A percentile compares a stretch with the other conserved stretches of the same genome.
These are phyloP conservation scores for Polypterus senegalus DNA, from an alignment of 2,113 vertebrate genomes.

Conservation along the genomic window DNA sequence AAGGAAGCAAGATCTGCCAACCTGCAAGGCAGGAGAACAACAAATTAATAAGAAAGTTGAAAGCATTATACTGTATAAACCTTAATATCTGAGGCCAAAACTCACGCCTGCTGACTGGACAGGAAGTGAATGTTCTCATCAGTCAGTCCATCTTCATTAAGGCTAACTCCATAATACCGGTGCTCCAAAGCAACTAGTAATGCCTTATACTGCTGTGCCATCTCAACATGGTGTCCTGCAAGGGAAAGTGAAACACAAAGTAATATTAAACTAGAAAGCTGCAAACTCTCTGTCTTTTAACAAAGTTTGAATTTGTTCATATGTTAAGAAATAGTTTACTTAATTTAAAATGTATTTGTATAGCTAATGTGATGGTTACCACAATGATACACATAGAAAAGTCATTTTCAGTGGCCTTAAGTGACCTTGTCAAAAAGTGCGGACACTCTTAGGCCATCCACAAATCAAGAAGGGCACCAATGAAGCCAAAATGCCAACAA, in stretches of 20 bases:
- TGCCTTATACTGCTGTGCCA: slow-evolving; percentile 52
- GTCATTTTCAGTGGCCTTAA: no score
- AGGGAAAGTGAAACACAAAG: background rate
- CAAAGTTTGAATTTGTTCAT: no score
- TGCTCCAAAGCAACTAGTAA: slow-evolving; percentile 66
- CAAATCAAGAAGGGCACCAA: no score
- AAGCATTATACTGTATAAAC: background rate
- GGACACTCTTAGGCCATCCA: no score
- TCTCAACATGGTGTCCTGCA: slow-evolving; percentile 59
- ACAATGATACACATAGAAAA: no score
- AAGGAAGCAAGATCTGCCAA: slow-evolving; percentile 53
- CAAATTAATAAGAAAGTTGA: background rate
- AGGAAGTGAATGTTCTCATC: slow-evolving; percentile 45
- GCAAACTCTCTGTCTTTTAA: background rate
- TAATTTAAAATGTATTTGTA: no score
- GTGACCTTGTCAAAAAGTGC: no score
- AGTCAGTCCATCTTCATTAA: slow-evolving; percentile 48
- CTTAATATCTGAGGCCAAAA: slow-evolving; percentile 5
- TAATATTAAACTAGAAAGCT: background rate
- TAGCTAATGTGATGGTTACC: no score
- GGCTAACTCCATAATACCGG: slow-evolving; percentile 70
- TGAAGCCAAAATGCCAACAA: no score
- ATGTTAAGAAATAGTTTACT: no score
- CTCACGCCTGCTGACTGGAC: slow-evolving; percentile 71
- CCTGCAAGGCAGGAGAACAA: slow-evolving; percentile 26